Evolutionary conservation across 2,797 vertebrate genomes (phyloP), one percentile per base, ranked within the genome.

Genomic region (Lates japonicus): DNA sequence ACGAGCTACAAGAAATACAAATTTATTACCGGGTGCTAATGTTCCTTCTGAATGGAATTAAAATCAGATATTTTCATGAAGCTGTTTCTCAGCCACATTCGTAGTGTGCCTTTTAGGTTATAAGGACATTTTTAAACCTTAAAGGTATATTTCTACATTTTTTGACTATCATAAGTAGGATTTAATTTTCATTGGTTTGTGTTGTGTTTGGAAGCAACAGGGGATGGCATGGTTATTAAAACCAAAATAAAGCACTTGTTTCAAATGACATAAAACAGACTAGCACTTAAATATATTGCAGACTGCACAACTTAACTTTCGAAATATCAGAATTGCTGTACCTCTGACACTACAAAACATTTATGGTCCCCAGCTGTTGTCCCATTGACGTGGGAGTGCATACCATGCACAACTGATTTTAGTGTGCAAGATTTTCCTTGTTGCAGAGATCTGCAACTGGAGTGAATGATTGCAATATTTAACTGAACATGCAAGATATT

Each of bases 1-100:
- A 81, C 19, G 42, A 77, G 22, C 46, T 66, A 42, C 49, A 73
- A 71, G 41, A 57, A 75, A 70, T 49, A 65, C 14, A 58, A 14
- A 31, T 78, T 74, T 70, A 80, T 57, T 49, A 74, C 39, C 25
- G 3, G 67, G 69, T 37, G 20, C 80, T 81, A 13, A 35, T 7
- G 22, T 20, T 76, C 9, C 17, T 33, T 52, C 22, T 76, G 41
- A 71, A 54, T 60, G 9, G 67, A 68, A 48, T 74, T 20, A 48
- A 77, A 55, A 22, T 51, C 16, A 49, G 20, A n/a, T 75, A 54
- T 29, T 70, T 80, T 25, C 25, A 55, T 13, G 35, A 16, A 81
- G 67, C 57, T 54, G 54, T 37, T 77, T n/a, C 58, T 69, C 35
- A 5, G 57, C 44, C 42, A 19, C 42, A 22, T 70, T 68, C 3